A percentile compares a stretch with the other conserved stretches of the same genome.
Evolutionary conservation across 2,113 vertebrate genomes (phyloP).

Genomic region (Ptilorrhoa leucosticta): DNA sequence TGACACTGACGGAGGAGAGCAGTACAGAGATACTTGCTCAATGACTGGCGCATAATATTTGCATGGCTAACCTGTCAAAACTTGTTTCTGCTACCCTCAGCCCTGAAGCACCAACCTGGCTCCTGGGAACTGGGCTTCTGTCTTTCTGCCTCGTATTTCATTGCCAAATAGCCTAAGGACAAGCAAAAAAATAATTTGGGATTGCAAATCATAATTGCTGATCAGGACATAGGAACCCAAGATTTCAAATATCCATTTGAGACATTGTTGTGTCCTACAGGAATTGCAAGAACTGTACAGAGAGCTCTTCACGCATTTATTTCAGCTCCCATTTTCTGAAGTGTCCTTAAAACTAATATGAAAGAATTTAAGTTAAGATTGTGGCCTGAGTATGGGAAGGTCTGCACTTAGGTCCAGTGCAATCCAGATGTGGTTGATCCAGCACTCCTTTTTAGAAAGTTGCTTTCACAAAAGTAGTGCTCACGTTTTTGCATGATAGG

Average conservation of each 20-base stretch:
- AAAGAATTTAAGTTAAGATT: not conserved
- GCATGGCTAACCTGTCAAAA: conserved; percentile 60
- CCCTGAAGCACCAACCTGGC: conserved; percentile 42
- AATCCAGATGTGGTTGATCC: not conserved
- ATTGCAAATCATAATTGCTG: not conserved
- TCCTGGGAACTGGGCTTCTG: conserved; percentile 6
- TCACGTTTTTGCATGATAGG: not conserved
- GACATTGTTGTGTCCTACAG: not conserved
- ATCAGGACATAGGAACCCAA: not conserved
- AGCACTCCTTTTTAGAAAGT: not conserved
- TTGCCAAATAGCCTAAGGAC: not conserved
- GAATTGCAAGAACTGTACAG: not conserved
- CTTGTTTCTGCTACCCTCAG: conserved; percentile 13
- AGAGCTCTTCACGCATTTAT: not conserved
- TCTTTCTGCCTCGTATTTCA: not conserved
- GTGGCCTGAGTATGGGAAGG: not conserved
- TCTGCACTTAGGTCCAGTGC: not conserved
- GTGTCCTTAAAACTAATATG: not conserved
- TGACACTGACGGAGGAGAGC: not conserved
- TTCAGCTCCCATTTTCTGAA: not conserved
- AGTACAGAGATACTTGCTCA: conserved; percentile 16
- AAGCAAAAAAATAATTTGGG: not conserved
- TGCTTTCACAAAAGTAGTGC: not conserved
- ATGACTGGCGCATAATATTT: not conserved
- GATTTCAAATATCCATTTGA: not conserved